Percentiles rank a stretch among this genome's conserved stretches.
phyloP scores from a whole-genome alignment of 2,888 invertebrate species.

The Lepidochitona cinerea region DNA sequence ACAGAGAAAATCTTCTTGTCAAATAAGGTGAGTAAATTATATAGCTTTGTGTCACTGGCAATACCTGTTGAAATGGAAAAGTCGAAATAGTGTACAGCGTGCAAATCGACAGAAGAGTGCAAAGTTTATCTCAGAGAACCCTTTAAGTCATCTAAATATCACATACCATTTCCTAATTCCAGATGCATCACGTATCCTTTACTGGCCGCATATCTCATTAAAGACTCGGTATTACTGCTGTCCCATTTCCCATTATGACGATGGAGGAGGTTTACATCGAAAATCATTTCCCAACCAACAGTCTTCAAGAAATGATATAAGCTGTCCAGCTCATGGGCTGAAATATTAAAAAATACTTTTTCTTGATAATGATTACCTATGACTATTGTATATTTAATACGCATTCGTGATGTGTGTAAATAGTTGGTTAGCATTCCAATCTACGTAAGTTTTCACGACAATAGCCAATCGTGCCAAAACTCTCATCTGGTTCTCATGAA shows the following conservation, averaged over 20 bases:
- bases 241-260: not conserved
- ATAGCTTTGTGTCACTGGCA: not conserved
- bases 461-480: too few species aligned
- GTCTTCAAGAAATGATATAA: not conserved
- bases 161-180: not conserved
- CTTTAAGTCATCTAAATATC: not conserved
- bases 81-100: too few species aligned
- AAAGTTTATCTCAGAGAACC: not conserved
- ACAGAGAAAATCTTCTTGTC: not conserved
- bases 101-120: too few species aligned
- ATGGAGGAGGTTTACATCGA: not conserved
- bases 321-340: not conserved
- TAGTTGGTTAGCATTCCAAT: too few species aligned
- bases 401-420: too few species aligned
- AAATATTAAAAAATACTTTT: not conserved
- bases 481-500: too few species aligned
- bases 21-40: not conserved
- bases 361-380: not conserved
- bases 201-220: slow-evolving; percentile 1
- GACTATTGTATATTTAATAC: too few species aligned
- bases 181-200: not conserved
- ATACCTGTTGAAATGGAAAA: not conserved
- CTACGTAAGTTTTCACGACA: too few species aligned
- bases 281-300: slow-evolving; percentile 2
- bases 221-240: not conserved